Evolutionary conservation across 2,888 invertebrate genomes (phyloP).

Genomic region (Onthophagus sagittarius): DNA sequence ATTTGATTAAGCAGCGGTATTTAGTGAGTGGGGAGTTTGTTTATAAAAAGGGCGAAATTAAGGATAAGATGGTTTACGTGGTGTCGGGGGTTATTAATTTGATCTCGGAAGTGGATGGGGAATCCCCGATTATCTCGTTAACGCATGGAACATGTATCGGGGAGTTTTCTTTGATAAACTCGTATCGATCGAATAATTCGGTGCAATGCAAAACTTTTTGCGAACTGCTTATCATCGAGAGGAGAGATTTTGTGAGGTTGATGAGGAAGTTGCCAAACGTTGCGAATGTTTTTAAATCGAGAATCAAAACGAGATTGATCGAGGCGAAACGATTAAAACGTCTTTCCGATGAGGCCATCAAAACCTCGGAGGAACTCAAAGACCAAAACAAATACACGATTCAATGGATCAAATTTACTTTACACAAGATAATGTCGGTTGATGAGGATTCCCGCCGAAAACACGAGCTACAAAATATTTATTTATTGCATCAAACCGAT

Average conservation of each 20-base stretch:
- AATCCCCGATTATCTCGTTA: slow-evolving; percentile 25
- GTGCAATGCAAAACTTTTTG: slow-evolving; percentile 20
- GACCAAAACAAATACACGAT: slow-evolving; percentile 21
- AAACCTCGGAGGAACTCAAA: not conserved
- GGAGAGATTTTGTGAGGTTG: slow-evolving; percentile 13
- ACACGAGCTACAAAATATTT: slow-evolving; percentile 28
- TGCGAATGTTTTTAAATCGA: slow-evolving; percentile 1
- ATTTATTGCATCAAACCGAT: slow-evolving; percentile 23
- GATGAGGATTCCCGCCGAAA: slow-evolving; percentile 19
- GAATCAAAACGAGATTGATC: slow-evolving; percentile 5
- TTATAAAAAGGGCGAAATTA: slow-evolving; percentile 23
- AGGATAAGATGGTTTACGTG: slow-evolving; percentile 28
- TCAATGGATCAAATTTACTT: slow-evolving; percentile 27
- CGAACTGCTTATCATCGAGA: slow-evolving; percentile 17
- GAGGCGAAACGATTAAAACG: slow-evolving; percentile 10
- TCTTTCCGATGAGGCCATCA: slow-evolving; percentile 7
- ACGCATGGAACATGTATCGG: slow-evolving; percentile 28
- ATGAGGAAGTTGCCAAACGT: not conserved
- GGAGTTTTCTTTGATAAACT: slow-evolving; percentile 19
- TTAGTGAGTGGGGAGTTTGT: slow-evolving; percentile 24
- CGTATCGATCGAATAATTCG: slow-evolving; percentile 15
- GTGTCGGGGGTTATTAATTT: slow-evolving; percentile 25
- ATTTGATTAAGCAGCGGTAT: slow-evolving; percentile 15
- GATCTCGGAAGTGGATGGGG: slow-evolving; percentile 28
- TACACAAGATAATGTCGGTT: slow-evolving; percentile 27